Base-by-base conservation (phyloP, 2,113 vertebrate species). In the Polypterus senegalus region DNA sequence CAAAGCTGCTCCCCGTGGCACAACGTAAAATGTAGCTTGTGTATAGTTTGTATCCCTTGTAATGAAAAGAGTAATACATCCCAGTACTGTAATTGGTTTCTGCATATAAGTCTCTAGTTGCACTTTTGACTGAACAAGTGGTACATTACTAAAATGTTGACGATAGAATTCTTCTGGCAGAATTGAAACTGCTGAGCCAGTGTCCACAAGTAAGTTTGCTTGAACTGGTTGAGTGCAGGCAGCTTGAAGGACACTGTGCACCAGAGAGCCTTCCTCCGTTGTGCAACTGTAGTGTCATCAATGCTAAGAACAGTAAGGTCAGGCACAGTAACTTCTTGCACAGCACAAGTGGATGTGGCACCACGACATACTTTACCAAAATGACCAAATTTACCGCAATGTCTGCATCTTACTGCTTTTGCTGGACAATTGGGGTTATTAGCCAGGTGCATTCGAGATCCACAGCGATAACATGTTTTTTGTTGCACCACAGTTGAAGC, bases 151-250 rank as follows among this genome's bases (percentile, higher is more conserved):
- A 72, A 81, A 77, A 70, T 43, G 57, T 61, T 70, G 66, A 45
- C 45, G 58, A 66, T 66, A 65, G 63, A 65, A 67, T 70, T 67
- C 68, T 75, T 70, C 67, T 62, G 64, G 61, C 48, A 67, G 70
- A 69, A 71, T 61, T 66, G 70, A 73, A 69, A 70, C 61, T 68
- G 70, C 58, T 67, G 73, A 80, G 64, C 73, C 55, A 69, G 60
- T 58, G 62, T 64, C 61, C 69, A 65, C 59, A 10, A 6, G 48
- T 0, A 73, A 51, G 6, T 62, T 57, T 76, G 67, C 71, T 68
- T 52, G 68, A 71, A 79, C 59, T 52, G 60, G 65, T 55, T 75
- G 56, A 77, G 65, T 72, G 70, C 70, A 62, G 72, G 67, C 58
- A 64, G 49, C 2, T 6, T 9, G 9, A 51, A 51, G 6, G 9